Base-by-base conservation (phyloP, 2,888 invertebrate species). In the Drosophila nr. medialis region DNA sequence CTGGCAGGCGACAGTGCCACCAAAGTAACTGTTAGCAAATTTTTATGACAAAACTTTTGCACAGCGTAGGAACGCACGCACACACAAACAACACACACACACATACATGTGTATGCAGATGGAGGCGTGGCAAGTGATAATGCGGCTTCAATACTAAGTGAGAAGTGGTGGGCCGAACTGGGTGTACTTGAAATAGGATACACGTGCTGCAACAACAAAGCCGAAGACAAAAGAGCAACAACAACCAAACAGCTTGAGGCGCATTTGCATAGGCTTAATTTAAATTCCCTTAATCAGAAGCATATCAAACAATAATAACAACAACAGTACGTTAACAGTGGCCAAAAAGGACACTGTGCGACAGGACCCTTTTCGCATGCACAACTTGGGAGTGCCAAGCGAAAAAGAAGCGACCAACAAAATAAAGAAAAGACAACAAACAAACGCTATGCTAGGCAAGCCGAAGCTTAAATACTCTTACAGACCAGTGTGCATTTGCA, bases 191-290 rank as follows among this genome's bases (percentile, higher is more conserved):
- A 49, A 67, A 68, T 77, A 65, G 81, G 72, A 76, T 67, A 78
- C 77, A 74, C 79, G 79, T 53, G 77, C 69, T 77, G 75, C 80
- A 75, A 32, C 62, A 67, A 70, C 55, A 72, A 54, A 60, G 30
- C 53, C 32, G 18, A 42, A 53, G 34, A 72, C n/a, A 13, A n/a
- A 27, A 13, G 5, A 54, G 54, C 36, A 54, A 27, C 32, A 68
- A 38, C 60, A 55, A 45, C 60, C 72, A 72, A 86, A 81, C 76
- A 72, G 89, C 90, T 81, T 56, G 72, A 53, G 75, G 87, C 84
- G 82, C 77, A 90, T 87, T 90, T 86, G 90, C 90, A 86, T 90
- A 86, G 84, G 90, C 87, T 81, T 86, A 83, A 87, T 87, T 90
- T 89, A 86, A 87, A 87, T 90, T 90, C 87, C 74, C 87, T 81